A percentile compares a stretch with the other conserved stretches of the same genome.
Evolutionary conservation across 2,113 vertebrate species (phyloP).

Genomic region (Ictidomys tridecemlineatus): DNA sequence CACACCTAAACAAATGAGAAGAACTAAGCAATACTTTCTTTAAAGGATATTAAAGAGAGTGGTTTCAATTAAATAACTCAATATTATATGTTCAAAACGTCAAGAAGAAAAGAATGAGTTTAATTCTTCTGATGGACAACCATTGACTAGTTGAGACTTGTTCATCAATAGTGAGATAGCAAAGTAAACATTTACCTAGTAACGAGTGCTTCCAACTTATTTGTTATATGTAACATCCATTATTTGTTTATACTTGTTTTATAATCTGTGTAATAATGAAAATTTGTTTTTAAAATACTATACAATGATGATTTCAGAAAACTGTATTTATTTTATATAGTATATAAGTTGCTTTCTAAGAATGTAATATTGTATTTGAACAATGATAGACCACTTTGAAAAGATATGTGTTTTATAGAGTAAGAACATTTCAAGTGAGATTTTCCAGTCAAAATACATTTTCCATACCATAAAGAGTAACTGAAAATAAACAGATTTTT

Average conservation of each 20-base stretch:
- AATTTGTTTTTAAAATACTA: slow-evolving; percentile 15
- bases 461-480: slow-evolving; percentile 22
- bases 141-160: background rate
- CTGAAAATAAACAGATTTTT: slow-evolving; percentile 66
- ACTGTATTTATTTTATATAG: background rate
- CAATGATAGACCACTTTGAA: slow-evolving; percentile 6
- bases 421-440: slow-evolving; percentile 56
- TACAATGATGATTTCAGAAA: background rate
- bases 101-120: background rate
- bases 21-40: background rate
- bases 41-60: slow-evolving; percentile 53
- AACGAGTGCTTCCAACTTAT: background rate
- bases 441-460: slow-evolving; percentile 64
- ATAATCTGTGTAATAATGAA: slow-evolving; percentile 3
- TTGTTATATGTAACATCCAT: background rate
- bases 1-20: background rate
- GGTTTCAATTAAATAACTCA: slow-evolving; percentile 24
- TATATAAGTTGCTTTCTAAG: slow-evolving; percentile 15
- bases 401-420: background rate
- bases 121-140: background rate
- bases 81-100: slow-evolving; percentile 2
- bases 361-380: background rate
- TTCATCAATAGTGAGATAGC: background rate
- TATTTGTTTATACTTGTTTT: background rate
- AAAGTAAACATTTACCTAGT: background rate